These are phyloP conservation scores for Herminia tarsipennalis DNA, from an alignment of 2,888 invertebrate species.

Conservation along the genomic window DNA sequence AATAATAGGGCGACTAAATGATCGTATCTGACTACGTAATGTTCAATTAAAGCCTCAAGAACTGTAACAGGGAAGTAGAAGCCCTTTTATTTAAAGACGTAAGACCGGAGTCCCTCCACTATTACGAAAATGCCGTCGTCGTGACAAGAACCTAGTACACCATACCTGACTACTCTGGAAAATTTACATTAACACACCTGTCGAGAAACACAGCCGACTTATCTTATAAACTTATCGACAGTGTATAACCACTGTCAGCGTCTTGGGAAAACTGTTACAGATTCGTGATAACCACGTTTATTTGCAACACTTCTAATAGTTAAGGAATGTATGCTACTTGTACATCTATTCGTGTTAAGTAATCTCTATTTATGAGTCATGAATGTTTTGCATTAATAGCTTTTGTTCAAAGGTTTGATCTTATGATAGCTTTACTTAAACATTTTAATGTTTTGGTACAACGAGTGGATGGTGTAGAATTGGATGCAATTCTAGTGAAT, in stretches of 20 bases:
- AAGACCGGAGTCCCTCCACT: conserved; percentile 46
- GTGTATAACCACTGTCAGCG: conserved; percentile 50
- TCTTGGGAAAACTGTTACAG: conserved; percentile 56
- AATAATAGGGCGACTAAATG: conserved; percentile 41
- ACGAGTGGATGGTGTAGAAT: conserved; percentile 30
- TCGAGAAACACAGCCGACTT: conserved; percentile 43
- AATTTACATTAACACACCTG: conserved; percentile 74
- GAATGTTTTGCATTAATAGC: conserved; percentile 9
- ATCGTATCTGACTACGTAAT: conserved; percentile 58
- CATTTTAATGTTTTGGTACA: conserved; percentile 16
- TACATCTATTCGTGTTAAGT: conserved; percentile 22
- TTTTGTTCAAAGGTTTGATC: conserved; percentile 20
- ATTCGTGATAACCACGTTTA: conserved; percentile 32
- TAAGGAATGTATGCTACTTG: conserved; percentile 25
- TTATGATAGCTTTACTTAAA: conserved; percentile 22
- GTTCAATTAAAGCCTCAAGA: conserved; percentile 58
- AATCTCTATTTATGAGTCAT: conserved; percentile 29
- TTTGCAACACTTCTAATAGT: conserved; percentile 21
- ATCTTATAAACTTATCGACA: conserved; percentile 63
- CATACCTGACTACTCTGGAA: conserved; percentile 25
- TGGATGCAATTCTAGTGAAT: neutral
- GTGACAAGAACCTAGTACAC: conserved; percentile 42
- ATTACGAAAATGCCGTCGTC: conserved; percentile 62
- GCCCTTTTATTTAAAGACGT: conserved; percentile 68
- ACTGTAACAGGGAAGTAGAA: conserved; percentile 72